Percentiles rank a stretch among this genome's conserved stretches.
Conservation (phyloP, 2,113 vertebrate species). For the Pipa parva region DNA sequence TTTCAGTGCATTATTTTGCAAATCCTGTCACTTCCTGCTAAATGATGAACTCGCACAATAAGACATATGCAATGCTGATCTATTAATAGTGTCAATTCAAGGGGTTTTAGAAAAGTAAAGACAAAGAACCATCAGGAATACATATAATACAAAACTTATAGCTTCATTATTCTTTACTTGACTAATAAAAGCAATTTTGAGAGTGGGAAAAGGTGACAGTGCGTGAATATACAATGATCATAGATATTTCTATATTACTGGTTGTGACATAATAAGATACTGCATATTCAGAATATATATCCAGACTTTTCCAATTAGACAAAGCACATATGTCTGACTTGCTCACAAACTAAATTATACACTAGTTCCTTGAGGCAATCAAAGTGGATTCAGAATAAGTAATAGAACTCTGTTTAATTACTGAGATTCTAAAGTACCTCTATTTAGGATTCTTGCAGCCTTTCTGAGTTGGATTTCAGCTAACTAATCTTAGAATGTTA, state of each 20-base stretch:
- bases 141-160: no score
- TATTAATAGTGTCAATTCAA: no score
- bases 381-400: not conserved
- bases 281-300: not conserved
- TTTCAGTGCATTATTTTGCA: no score
- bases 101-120: no score
- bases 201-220: not conserved
- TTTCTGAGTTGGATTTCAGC: no score
- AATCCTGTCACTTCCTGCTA: no score
- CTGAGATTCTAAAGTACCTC: no score
- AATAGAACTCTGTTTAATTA: not conserved
- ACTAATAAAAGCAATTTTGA: not conserved
- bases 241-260: not conserved
- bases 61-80: no score
- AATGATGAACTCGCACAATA: no score
- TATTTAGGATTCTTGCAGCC: not conserved
- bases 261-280: not conserved
- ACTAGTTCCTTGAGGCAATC: not conserved
- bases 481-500: no score
- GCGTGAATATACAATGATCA: not conserved
- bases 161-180: not conserved
- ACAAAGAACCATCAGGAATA: no score
- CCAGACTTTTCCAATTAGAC: not conserved
- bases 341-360: not conserved
- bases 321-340: not conserved